Evolutionary conservation across 2,888 invertebrate genomes (phyloP).

Genomic region (Thumatha senex): DNA sequence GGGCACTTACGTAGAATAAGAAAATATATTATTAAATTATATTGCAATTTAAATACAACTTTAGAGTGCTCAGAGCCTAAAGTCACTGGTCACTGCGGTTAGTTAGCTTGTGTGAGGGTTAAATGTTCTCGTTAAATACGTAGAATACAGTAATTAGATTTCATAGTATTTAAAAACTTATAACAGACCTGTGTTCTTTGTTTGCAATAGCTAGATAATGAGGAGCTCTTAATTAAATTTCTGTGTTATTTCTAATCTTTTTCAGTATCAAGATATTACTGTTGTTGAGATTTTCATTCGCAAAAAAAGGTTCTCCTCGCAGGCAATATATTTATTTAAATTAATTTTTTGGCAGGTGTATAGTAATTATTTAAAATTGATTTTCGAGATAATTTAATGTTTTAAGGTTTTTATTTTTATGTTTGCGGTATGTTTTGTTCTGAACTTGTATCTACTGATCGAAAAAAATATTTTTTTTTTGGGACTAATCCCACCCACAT

Average conservation of each 20-base stretch:
- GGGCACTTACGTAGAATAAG: constrained; percentile 27
- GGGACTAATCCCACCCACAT: too few species aligned
- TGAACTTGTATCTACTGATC: too few species aligned
- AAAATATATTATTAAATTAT: constrained; percentile 19
- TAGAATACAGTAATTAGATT: constrained; percentile 17
- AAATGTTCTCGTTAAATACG: constrained; percentile 16
- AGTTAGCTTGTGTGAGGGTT: constrained; percentile 20
- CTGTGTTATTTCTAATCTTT: not conserved
- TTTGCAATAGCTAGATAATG: not conserved
- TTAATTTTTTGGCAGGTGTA: too few species aligned
- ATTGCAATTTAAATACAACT: constrained; percentile 30
- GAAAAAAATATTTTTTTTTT: too few species aligned
- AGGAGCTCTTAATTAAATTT: constrained; percentile 6
- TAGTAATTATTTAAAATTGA: too few species aligned
- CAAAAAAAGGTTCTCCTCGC: not conserved
- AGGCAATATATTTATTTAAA: not conserved
- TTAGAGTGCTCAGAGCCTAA: not conserved
- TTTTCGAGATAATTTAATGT: too few species aligned
- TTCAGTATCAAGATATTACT: not conserved
- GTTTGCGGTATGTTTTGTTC: too few species aligned
- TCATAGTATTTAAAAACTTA: constrained; percentile 21
- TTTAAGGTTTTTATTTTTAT: too few species aligned
- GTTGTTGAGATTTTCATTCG: not conserved
- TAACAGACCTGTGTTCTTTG: not conserved
- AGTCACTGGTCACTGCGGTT: constrained; percentile 19